A percentile compares a stretch with the other conserved stretches of the same genome.
Evolutionary conservation across 2,797 vertebrate genomes (phyloP).

Genomic region (Delichon dasypus): DNA sequence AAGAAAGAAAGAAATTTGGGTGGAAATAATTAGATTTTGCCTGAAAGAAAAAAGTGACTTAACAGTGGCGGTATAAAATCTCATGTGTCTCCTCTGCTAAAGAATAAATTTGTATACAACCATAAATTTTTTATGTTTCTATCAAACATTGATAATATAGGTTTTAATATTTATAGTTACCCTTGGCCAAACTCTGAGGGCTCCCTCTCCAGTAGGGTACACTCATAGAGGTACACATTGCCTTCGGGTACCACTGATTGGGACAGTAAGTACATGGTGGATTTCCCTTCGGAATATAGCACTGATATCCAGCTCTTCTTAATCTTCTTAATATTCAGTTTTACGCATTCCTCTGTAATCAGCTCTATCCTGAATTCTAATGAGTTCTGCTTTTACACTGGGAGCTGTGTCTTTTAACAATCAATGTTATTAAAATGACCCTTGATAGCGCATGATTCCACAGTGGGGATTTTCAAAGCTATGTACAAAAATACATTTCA

Average conservation of each 20-base stretch:
- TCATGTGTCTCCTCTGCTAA: conserved; percentile 40
- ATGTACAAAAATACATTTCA: conserved; percentile 48
- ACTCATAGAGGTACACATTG: conserved; percentile 50
- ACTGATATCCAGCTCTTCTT: conserved; percentile 41
- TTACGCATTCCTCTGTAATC: conserved; percentile 61
- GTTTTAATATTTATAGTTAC: conserved; percentile 80
- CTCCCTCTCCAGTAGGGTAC: conserved; percentile 50
- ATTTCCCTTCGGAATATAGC: conserved; percentile 66
- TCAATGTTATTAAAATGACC: conserved; percentile 70
- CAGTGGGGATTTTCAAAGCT: conserved; percentile 54
- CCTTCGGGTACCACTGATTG: conserved; percentile 76
- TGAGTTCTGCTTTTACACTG: conserved; percentile 53
- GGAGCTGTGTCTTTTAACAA: conserved; percentile 59
- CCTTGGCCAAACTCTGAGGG: conserved; percentile 74
- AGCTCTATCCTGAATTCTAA: conserved; percentile 71
- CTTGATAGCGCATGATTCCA: conserved; percentile 28
- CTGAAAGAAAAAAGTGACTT: conserved; percentile 11
- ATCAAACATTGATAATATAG: conserved; percentile 79
- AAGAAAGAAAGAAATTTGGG: conserved; percentile 34
- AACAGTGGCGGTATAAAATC: conserved; percentile 47
- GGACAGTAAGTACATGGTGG: conserved; percentile 34
- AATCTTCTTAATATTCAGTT: conserved; percentile 74
- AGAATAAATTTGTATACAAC: conserved; percentile 63
- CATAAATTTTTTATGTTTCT: conserved; percentile 76
- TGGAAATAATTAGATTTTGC: conserved; percentile 61